phyloP scores from a whole-genome alignment of 1,140 invertebrate genomes.

The Cataglyphis hispanica region DNA sequence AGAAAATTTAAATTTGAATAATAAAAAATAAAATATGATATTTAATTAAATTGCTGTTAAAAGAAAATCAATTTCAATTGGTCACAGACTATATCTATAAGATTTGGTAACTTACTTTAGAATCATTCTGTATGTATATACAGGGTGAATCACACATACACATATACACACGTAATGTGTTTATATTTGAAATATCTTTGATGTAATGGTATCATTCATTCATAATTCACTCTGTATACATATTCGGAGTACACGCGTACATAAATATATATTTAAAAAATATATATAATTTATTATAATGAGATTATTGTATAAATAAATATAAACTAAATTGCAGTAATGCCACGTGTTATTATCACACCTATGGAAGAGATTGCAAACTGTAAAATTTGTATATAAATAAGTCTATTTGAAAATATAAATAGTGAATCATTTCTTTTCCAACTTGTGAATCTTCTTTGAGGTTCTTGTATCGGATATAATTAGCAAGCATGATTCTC shows the following conservation, averaged over 20 bases:
- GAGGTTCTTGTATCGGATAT: background rate
- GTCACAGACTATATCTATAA: slow-evolving; percentile 20
- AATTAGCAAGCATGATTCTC: no score
- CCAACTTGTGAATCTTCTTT: slow-evolving; percentile 49
- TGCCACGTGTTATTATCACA: slow-evolving; percentile 66
- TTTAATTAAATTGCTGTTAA: slow-evolving; percentile 44
- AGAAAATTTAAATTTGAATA: slow-evolving; percentile 4
- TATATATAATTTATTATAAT: slow-evolving; percentile 81
- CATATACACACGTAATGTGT: background rate
- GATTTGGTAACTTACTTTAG: slow-evolving; percentile 19
- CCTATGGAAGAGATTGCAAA: slow-evolving; percentile 57
- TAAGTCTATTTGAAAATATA: slow-evolving; percentile 66
- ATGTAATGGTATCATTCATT: no score
- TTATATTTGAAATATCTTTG: slow-evolving; percentile 13
- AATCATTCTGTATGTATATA: slow-evolving; percentile 33
- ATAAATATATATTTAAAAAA: slow-evolving; percentile 64
- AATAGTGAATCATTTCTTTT: slow-evolving; percentile 40
- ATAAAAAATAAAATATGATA: background rate
- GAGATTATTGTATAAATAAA: slow-evolving; percentile 83
- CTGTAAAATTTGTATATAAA: slow-evolving; percentile 58
- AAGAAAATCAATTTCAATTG: slow-evolving; percentile 66
- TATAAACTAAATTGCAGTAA: slow-evolving; percentile 74
- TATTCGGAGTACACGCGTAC: slow-evolving; percentile 61
- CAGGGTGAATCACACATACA: background rate
- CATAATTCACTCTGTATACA: slow-evolving; percentile 18